Evolutionary conservation across 2,113 vertebrate species (phyloP).

Genomic region (Cyanoliseus patagonus): DNA sequence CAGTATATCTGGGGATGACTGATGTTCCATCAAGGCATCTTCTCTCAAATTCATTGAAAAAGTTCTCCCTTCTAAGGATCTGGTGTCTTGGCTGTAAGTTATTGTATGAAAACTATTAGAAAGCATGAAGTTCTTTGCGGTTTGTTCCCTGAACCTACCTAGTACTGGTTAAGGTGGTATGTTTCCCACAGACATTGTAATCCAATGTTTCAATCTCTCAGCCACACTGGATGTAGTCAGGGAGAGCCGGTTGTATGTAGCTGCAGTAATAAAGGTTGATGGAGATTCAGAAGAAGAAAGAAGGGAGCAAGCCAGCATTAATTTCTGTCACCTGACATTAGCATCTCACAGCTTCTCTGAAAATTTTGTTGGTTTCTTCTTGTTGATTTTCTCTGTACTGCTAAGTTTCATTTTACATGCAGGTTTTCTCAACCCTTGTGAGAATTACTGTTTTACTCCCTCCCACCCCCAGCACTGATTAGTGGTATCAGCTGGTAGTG

Average conservation of each 20-base stretch:
- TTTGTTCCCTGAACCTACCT: background rate
- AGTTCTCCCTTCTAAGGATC: background rate
- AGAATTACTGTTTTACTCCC: background rate
- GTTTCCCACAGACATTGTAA: fast-evolving
- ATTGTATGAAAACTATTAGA: background rate
- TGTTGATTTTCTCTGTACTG: background rate
- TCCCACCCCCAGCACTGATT: background rate
- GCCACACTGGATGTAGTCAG: fast-evolving
- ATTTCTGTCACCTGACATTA: background rate
- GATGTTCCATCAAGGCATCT: background rate
- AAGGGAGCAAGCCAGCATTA: background rate
- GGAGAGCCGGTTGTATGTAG: background rate
- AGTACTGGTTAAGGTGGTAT: fast-evolving
- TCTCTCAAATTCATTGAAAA: background rate
- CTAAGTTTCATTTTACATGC: background rate
- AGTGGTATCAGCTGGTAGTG: background rate
- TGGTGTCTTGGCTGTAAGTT: background rate
- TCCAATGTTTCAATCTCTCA: background rate
- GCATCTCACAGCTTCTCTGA: background rate
- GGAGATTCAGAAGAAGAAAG: background rate
- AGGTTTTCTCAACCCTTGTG: background rate
- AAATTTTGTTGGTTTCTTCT: background rate
- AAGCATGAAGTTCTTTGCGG: background rate
- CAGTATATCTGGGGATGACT: background rate
- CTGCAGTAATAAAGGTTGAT: background rate